Base-by-base conservation (phyloP, 2,113 vertebrate species). In the Prolemur simus region DNA sequence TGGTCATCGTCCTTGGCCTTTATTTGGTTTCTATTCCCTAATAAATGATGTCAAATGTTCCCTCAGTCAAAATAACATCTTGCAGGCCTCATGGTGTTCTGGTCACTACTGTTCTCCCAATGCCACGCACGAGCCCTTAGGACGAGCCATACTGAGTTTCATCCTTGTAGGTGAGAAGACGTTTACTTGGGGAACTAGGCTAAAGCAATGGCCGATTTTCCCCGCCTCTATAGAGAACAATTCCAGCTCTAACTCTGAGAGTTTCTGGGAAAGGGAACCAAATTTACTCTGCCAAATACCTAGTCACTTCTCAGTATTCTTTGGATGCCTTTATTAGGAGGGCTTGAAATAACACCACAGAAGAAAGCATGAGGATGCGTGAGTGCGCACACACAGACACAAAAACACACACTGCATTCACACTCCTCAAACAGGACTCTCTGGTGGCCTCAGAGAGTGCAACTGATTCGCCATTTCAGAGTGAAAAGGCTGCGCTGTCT, bases 371-470 rank as follows among this genome's bases (percentile, higher is more conserved):
- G 27, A 87, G 34, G n/a, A 52, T 20, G 27, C 4, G n/a, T 1
- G 74, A 45, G 34, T 58, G 81, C 63, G 60, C 2, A 58, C 39
- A 91, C 11, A 34, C 2, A 77, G 17, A 81, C 47, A 82, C 39
- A 52, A 14, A 74, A 1, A 21, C 6, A 69, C 14, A 83, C 63
- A 73, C 88, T 97, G 91, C 96, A 96, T 49, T 96, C 96, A 97
- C 93, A 95, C 86, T 97, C 92, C 56, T 90, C 88, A 76, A 87
- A 74, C 6, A 78, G 89, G 56, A 94, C 96, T 98, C 98, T 98
- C 98, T 98, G 98, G 98, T 97, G 97, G 98, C 98, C 97, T 98
- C 92, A 98, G 96, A 98, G 92, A 94, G 95, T 92, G 94, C 45
- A 96, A 96, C 37, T 1, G 0, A 80, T 58, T 91, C 92, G 94